Percentiles rank a stretch among this genome's conserved stretches.
Conservation (phyloP, 2,888 invertebrate species). For the Aspidiotus rigidus region DNA sequence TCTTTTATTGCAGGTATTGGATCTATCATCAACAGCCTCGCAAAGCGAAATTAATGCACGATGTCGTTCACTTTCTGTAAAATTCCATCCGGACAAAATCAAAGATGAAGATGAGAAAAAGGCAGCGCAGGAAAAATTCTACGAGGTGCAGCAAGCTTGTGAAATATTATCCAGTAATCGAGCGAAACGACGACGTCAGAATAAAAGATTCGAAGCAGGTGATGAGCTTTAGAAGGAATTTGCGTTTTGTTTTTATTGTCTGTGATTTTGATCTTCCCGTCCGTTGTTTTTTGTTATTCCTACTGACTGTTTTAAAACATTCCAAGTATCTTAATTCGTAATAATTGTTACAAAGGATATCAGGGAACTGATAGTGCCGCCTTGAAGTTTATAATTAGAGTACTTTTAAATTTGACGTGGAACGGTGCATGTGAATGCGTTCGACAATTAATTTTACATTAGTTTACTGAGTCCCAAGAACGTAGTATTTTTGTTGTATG, state of each 20-base stretch:
- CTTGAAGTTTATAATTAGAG: too few relatives aligned
- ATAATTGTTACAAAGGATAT: too few relatives aligned
- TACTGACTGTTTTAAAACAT: too few relatives aligned
- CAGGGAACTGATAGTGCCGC: too few relatives aligned
- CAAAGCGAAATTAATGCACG: constrained; percentile 75
- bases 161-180: constrained; percentile 78
- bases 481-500: too few relatives aligned
- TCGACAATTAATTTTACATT: too few relatives aligned
- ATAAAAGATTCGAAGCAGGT: constrained; percentile 49
- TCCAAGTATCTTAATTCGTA: too few relatives aligned
- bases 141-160: constrained; percentile 88
- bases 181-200: constrained; percentile 60
- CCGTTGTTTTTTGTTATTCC: too few relatives aligned
- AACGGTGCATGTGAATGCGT: too few relatives aligned
- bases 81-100: constrained; percentile 86
- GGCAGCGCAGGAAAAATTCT: constrained; percentile 73
- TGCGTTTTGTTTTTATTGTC: not conserved
- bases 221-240: constrained; percentile 22
- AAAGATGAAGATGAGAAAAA: constrained; percentile 60
- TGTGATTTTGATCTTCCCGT: constrained; percentile 23
- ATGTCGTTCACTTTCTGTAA: constrained; percentile 72
- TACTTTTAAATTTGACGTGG: too few relatives aligned
- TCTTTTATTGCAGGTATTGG: constrained; percentile 53
- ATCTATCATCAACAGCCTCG: constrained; percentile 64
- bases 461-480: too few relatives aligned